Conservation (phyloP, 2,888 invertebrate genomes). For the Tinea semifulvella region DNA sequence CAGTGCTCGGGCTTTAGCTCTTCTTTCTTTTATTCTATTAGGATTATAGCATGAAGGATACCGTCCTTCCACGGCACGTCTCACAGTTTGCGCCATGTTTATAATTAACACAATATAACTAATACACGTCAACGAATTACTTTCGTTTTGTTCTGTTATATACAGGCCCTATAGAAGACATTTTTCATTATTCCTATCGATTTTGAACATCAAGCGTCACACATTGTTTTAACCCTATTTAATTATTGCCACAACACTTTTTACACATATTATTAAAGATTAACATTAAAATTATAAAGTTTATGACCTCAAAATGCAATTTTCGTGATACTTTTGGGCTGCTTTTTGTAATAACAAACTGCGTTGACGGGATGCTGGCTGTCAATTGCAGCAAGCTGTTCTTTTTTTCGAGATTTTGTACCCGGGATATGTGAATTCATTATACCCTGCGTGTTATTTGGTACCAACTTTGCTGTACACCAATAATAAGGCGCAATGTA, state of each 20-base stretch:
- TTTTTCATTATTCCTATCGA: conserved; percentile 38
- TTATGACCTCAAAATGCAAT: conserved; percentile 1
- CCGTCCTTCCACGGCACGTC: conserved; percentile 75
- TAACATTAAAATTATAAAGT: neutral
- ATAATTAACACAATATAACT: conserved; percentile 21
- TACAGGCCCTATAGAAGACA: conserved; percentile 52
- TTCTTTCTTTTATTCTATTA: conserved; percentile 77
- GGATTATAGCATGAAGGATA: conserved; percentile 81
- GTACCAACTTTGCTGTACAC: too few species aligned
- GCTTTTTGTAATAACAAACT: conserved; percentile 7
- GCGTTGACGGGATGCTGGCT: conserved; percentile 30
- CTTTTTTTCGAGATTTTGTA: too few species aligned
- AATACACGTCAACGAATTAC: conserved; percentile 51
- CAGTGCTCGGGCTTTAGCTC: conserved; percentile 70
- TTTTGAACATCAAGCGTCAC: neutral
- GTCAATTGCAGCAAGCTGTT: conserved; percentile 24
- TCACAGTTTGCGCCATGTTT: conserved; percentile 77
- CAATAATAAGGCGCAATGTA: too few species aligned
- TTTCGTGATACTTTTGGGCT: neutral
- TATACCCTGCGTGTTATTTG: too few species aligned
- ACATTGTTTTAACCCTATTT: neutral
- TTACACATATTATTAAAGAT: neutral
- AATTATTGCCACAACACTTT: conserved; percentile 1
- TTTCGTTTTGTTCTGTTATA: conserved; percentile 64
- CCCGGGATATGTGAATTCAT: too few species aligned